These are phyloP conservation scores for Halcyon badia DNA, from an alignment of 2,797 vertebrate species.

Conservation along the genomic window DNA sequence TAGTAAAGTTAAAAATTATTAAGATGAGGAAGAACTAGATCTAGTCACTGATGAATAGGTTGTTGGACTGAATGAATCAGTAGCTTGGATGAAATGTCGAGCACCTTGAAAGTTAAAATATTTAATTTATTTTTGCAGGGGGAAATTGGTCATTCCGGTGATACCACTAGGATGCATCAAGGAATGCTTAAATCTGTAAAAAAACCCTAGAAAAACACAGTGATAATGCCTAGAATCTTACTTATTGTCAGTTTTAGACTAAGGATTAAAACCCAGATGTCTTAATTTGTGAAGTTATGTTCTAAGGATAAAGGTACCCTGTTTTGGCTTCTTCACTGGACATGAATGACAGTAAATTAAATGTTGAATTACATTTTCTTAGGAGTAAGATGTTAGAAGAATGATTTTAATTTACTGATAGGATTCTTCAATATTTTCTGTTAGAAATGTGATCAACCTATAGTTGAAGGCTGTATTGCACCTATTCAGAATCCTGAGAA, in stretches of 20 bases:
- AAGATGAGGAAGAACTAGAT: background rate
- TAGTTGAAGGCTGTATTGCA: background rate
- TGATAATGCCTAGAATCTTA: background rate
- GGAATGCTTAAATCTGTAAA: background rate
- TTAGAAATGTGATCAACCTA: background rate
- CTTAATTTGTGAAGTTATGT: background rate
- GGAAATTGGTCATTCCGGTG: background rate
- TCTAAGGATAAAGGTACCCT: background rate
- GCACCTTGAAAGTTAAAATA: background rate
- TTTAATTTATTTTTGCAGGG: background rate
- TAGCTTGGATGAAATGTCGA: background rate
- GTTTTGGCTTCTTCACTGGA: background rate
- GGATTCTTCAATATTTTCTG: background rate
- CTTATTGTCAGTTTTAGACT: background rate
- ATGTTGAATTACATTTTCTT: background rate
- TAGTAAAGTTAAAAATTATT: background rate
- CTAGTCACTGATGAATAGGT: background rate
- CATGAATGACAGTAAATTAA: background rate
- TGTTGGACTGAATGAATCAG: background rate
- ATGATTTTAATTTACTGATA: background rate
- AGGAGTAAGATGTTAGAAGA: background rate
- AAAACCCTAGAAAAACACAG: background rate
- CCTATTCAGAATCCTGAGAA: background rate
- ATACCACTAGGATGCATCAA: background rate
- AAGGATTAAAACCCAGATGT: background rate